Evolutionary conservation across 2,888 invertebrate genomes (phyloP).

Genomic region (Meteorus cinctellus): DNA sequence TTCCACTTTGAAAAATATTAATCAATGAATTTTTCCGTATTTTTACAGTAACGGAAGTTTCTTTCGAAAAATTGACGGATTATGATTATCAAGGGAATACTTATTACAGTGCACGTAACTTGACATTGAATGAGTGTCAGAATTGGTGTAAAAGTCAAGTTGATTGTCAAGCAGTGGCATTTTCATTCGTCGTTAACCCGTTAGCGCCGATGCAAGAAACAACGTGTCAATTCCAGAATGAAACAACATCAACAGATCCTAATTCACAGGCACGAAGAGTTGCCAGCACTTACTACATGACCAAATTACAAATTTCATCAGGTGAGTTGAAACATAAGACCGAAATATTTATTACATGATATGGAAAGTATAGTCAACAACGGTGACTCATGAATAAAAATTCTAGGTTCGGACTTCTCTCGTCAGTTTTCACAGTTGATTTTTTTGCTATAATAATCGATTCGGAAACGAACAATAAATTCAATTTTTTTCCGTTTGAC

Average conservation of each 20-base stretch:
- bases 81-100: slow-evolving; percentile 92
- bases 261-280: slow-evolving; percentile 87
- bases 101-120: slow-evolving; percentile 93
- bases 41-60: slow-evolving; percentile 81
- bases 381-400: too few species aligned
- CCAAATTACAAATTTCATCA: slow-evolving; percentile 90
- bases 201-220: slow-evolving; percentile 94
- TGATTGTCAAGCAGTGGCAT: slow-evolving; percentile 93
- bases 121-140: slow-evolving; percentile 94
- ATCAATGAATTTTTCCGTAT: neutral
- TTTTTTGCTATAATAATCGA: too few species aligned
- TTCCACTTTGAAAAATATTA: too few species aligned
- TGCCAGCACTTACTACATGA: slow-evolving; percentile 96
- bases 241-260: slow-evolving; percentile 92
- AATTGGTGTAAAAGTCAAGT: slow-evolving; percentile 96
- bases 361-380: too few species aligned
- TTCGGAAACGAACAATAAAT: too few species aligned
- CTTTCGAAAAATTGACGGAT: slow-evolving; percentile 95
- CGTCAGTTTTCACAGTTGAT: too few species aligned
- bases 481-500: too few species aligned
- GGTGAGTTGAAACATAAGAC: slow-evolving; percentile 68
- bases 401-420: too few species aligned
- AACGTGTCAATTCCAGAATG: slow-evolving; percentile 92
- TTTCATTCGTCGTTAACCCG: slow-evolving; percentile 94
- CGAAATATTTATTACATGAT: too few species aligned